Evolutionary conservation across 1,140 invertebrate genomes (phyloP).

Genomic region (Pollicipes pollicipes): DNA sequence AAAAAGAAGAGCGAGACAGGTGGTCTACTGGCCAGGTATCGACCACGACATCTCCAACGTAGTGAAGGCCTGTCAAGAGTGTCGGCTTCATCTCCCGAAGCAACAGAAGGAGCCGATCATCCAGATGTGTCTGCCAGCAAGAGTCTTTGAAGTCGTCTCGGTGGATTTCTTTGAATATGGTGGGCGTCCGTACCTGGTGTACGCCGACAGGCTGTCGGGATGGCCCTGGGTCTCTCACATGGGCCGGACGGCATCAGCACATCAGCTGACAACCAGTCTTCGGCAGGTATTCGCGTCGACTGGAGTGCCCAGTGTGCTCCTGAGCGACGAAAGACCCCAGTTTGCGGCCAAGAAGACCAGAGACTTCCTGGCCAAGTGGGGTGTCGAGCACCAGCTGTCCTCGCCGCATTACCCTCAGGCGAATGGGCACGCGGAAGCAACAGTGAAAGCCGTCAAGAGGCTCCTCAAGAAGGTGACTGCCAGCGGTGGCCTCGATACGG

Average conservation of each 20-base stretch:
- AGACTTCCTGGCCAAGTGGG: not conserved
- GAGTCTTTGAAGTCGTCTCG: not conserved
- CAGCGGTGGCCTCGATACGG: not conserved
- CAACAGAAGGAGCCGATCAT: not conserved
- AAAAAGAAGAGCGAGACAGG: not conserved
- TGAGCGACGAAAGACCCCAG: not conserved
- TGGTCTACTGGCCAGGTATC: not conserved
- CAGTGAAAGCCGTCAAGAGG: not conserved
- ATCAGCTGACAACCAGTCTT: not conserved
- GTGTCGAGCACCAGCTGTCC: not conserved
- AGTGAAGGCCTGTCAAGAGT: not conserved
- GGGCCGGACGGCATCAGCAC: not conserved
- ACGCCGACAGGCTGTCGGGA: not conserved
- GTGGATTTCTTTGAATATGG: not conserved
- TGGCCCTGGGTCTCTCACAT: not conserved
- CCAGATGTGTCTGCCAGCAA: not conserved
- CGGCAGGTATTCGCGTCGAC: not conserved
- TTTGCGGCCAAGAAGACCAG: not conserved
- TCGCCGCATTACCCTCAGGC: not conserved
- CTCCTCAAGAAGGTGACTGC: not conserved
- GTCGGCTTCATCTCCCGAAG: not conserved
- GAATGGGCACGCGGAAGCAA: not conserved
- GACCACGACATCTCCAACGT: not conserved
- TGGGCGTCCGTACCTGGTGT: not conserved
- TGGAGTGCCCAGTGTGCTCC: not conserved